Evolutionary conservation across 1,140 invertebrate species (phyloP).

Genomic region (Drosophila lowei): DNA sequence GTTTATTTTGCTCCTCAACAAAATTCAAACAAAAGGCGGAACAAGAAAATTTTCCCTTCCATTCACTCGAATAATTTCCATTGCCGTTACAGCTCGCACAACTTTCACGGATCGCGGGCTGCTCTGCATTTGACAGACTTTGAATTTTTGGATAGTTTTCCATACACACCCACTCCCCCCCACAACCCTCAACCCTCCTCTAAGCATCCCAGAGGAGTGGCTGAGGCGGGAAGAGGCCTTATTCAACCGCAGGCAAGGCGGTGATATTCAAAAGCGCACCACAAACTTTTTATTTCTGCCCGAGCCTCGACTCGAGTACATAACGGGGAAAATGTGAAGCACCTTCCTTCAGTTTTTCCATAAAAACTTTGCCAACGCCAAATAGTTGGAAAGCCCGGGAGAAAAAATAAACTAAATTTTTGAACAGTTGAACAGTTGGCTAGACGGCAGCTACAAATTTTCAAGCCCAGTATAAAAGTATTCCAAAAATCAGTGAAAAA

Average conservation of each 20-base stretch:
- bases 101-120: slow-evolving; percentile 15
- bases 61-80: slow-evolving; percentile 37
- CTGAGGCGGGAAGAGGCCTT: slow-evolving; percentile 9
- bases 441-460: neutral
- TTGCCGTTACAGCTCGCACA: slow-evolving; percentile 20
- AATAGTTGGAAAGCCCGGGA: slow-evolving; percentile 2
- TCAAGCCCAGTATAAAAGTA: too few species aligned
- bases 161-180: neutral
- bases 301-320: slow-evolving; percentile 7
- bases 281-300: slow-evolving; percentile 30
- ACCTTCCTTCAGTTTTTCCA: slow-evolving; percentile 24
- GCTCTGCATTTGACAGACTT: slow-evolving; percentile 48
- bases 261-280: slow-evolving; percentile 44
- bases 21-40: slow-evolving; percentile 24
- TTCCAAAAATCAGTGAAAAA: too few species aligned
- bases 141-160: slow-evolving; percentile 27
- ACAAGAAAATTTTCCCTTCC: slow-evolving; percentile 17
- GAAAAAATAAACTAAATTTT: slow-evolving; percentile 27
- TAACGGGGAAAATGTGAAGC: slow-evolving; percentile 34
- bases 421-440: neutral
- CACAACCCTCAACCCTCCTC: neutral
- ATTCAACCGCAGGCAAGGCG: slow-evolving; percentile 39
- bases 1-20: slow-evolving; percentile 4
- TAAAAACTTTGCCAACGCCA: slow-evolving; percentile 28
- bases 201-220: neutral